Conservation (phyloP, 2,797 vertebrate species). For the Schizopygopsis pylzovi region DNA sequence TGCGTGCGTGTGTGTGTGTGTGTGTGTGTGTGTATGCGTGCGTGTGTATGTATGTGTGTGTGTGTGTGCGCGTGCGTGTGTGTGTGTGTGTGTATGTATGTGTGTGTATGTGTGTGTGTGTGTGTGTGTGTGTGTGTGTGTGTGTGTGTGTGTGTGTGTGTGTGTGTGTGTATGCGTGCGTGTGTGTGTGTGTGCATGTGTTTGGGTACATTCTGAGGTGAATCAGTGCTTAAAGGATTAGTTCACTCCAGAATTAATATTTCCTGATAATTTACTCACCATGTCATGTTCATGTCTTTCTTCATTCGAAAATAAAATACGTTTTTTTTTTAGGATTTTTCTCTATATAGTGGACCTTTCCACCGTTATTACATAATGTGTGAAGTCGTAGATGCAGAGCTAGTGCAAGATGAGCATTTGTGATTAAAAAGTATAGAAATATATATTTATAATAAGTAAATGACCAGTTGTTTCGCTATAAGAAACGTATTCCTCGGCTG, state of each 20-base stretch:
- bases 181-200: background rate
- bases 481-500: background rate
- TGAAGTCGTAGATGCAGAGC: background rate
- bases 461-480: background rate
- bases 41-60: background rate
- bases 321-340: background rate
- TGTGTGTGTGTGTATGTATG: no score
- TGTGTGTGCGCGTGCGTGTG: background rate
- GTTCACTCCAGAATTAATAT: background rate
- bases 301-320: background rate
- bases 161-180: background rate
- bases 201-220: background rate
- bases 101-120: no score
- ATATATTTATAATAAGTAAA: background rate
- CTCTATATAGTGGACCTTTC: background rate
- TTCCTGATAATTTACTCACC: background rate
- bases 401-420: background rate
- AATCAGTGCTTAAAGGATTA: background rate
- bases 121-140: no score
- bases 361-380: background rate
- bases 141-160: no score
- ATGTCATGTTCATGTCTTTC: background rate
- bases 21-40: background rate
- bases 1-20: background rate
- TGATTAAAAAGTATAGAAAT: background rate